Evolutionary conservation across 2,888 invertebrate genomes (phyloP), one percentile per base, ranked within the genome.

Genomic region (Dryobota labecula): DNA sequence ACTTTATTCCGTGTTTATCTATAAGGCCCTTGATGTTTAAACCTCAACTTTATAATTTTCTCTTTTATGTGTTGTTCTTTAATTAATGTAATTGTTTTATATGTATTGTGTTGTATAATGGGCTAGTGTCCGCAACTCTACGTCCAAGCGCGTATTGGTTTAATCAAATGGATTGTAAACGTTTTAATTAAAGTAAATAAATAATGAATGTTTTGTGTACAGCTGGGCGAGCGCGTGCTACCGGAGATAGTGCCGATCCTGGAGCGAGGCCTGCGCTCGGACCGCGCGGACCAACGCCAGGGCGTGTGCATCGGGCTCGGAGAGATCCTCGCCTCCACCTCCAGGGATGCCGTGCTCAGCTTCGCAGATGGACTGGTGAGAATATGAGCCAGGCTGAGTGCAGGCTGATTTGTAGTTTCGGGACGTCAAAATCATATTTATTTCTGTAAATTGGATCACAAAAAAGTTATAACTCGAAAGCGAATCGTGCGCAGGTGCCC

Each of bases 211-310:
- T 30, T 30, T 49, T 4, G 20, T 20, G 1, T 2, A 0, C 80
- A 95, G 96, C 96, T 99, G 69, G 99, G 99, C 11, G 99, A 99
- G 95, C 97, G 99, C 73, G 99, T 99, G 33, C 94, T 99, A 79
- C 99, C 99, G 0, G 99, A 99, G 96, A 99, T 99, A 76, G 99
- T 99, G 90, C 99, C 99, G 0, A 99, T 99, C 89, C 96, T 99
- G 83, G 99, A 99, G 94, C 97, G 97, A 81, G 99, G 99, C 2
- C 96, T 99, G 81, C 98, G 98, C 87, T 99, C 99, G 0, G 98
- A 98, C 60, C 98, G 98, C 83, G 96, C 99, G 0, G 99, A 99
- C 95, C 99, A 99, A 96, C 96, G 99, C 24, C 99, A 99, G 94
- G 99, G 99, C 82, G 99, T 99, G 13, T 99, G 99, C 93, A 99